Percentiles rank a stretch among this genome's conserved stretches.
Conservation (phyloP, 2,113 vertebrate species). For the Rutilus rutilus region DNA sequence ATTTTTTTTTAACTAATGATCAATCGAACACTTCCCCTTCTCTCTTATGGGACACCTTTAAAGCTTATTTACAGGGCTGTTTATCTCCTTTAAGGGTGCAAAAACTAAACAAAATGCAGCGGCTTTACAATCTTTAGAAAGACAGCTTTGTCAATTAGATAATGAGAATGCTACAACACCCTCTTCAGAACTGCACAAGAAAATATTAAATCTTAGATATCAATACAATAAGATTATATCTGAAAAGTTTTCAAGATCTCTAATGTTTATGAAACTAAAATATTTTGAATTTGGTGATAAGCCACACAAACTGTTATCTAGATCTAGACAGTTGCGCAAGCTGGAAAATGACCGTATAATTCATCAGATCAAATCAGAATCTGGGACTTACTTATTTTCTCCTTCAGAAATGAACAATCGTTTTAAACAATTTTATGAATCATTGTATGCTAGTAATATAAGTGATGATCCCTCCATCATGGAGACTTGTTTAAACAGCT, state of each 20-base stretch:
- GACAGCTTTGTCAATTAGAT: background rate
- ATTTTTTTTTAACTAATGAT: background rate
- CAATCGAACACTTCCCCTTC: background rate
- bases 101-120: background rate
- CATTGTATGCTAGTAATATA: background rate
- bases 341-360: background rate
- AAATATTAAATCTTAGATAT: background rate
- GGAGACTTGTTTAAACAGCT: background rate
- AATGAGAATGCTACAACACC: background rate
- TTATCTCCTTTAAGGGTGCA: background rate
- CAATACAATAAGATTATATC: background rate
- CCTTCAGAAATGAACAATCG: background rate
- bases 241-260: background rate
- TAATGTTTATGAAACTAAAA: too few relatives aligned
- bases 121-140: background rate
- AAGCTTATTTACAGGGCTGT: background rate
- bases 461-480: background rate
- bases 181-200: background rate
- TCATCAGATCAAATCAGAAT: background rate
- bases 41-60: background rate
- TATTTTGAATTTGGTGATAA: background rate
- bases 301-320: background rate
- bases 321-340: background rate
- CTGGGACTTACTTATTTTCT: background rate
- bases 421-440: conserved; percentile 4